Conservation (phyloP, 1,140 invertebrate genomes). For the Brachionus calyciflorus region DNA sequence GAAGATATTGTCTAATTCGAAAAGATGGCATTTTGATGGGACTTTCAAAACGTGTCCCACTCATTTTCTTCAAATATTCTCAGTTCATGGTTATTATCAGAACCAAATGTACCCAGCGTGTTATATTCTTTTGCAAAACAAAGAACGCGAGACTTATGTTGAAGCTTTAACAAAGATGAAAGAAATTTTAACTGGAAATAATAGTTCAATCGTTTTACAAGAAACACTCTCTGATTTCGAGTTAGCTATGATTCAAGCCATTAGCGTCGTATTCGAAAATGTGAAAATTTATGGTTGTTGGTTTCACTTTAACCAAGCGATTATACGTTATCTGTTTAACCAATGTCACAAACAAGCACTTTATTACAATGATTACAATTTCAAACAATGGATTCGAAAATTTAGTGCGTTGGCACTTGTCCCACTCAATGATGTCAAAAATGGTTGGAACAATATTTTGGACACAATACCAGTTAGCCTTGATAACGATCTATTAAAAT, state of each 20-base stretch:
- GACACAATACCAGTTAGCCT: background rate
- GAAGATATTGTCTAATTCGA: background rate
- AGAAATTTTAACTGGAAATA: conserved; percentile 13
- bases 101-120: conserved; percentile 10
- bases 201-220: background rate
- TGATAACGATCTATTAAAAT: conserved; percentile 13
- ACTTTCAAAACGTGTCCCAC: conserved; percentile 1
- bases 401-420: background rate
- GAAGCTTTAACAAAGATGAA: background rate
- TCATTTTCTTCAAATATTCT: conserved; percentile 1
- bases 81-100: conserved; percentile 10
- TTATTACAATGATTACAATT: conserved; percentile 13
- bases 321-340: background rate
- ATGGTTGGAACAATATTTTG: background rate
- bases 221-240: conserved; percentile 11
- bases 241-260: background rate
- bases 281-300: no score
- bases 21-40: conserved; percentile 1
- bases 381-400: conserved; percentile 7
- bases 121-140: conserved; percentile 1
- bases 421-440: background rate
- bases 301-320: conserved; percentile 1
- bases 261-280: background rate
- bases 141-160: background rate
- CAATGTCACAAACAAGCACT: conserved; percentile 5